Conservation (phyloP, 1,140 invertebrate species). For the Atta colombica region DNA sequence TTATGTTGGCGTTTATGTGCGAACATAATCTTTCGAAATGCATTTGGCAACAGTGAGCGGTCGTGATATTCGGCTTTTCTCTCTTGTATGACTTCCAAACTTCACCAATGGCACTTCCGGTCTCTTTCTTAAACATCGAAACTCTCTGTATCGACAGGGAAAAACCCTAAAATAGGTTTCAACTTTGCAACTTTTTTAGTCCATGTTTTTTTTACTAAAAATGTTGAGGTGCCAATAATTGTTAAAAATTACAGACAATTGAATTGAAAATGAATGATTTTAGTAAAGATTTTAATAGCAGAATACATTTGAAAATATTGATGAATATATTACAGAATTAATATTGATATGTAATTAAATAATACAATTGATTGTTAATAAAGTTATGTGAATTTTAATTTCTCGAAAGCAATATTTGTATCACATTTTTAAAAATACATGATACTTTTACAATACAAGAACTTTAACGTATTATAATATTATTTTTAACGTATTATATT, state of each 20-base stretch:
- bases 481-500: not conserved
- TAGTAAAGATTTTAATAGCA: not conserved
- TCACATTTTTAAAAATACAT: not conserved
- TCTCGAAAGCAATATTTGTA: not conserved
- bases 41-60: slow-evolving; percentile 47
- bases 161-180: not conserved
- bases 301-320: not conserved
- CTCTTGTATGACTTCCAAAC: slow-evolving; percentile 12
- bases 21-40: slow-evolving; percentile 5
- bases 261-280: not conserved
- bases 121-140: slow-evolving; percentile 1
- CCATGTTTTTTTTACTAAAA: not conserved
- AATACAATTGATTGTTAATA: not conserved
- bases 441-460: not conserved
- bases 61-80: slow-evolving; percentile 48
- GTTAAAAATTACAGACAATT: not conserved
- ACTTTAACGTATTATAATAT: not conserved
- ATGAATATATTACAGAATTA: not conserved
- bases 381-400: not conserved
- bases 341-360: not conserved
- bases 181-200: not conserved
- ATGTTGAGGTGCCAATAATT: not conserved
- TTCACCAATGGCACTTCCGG: slow-evolving; percentile 27
- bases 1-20: slow-evolving; percentile 5
- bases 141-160: not conserved